Evolutionary conservation across 2,888 invertebrate genomes (phyloP).

Genomic region (Margaritifera margaritifera): DNA sequence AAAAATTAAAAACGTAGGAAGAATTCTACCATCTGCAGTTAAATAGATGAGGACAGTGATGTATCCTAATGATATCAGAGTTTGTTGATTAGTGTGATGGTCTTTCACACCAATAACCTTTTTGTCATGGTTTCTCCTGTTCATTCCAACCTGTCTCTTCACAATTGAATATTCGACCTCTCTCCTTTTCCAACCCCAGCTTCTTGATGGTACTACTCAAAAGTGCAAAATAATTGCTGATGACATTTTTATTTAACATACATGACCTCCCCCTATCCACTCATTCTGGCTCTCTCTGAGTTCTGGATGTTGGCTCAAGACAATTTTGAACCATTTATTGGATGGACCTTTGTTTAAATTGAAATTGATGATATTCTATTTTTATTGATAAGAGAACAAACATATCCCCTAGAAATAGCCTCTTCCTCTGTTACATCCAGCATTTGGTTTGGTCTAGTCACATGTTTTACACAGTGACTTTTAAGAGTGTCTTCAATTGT

Average conservation of each 20-base stretch:
- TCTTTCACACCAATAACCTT: constrained; percentile 9
- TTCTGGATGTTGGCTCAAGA: constrained; percentile 7
- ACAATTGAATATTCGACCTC: constrained; percentile 15
- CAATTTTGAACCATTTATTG: constrained; percentile 8
- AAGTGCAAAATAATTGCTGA: constrained; percentile 3
- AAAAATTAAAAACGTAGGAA: constrained; percentile 10
- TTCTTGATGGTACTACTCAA: neutral
- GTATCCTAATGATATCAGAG: neutral
- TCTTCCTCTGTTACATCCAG: too few species aligned
- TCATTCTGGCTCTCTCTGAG: constrained; percentile 2
- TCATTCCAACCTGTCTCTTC: constrained; percentile 13
- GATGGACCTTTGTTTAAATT: constrained; percentile 12
- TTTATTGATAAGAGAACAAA: constrained; percentile 1
- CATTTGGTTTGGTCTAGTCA: too few species aligned
- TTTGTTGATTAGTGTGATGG: constrained; percentile 7
- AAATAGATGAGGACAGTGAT: too few species aligned
- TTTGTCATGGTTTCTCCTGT: constrained; percentile 5
- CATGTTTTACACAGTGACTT: too few species aligned
- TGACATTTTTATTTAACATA: constrained; percentile 5
- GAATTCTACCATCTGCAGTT: too few species aligned
- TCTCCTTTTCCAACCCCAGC: neutral
- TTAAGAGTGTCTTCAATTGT: too few species aligned
- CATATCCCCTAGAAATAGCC: neutral
- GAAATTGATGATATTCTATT: neutral
- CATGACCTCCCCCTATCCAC: constrained; percentile 3